Conservation (phyloP, 2,888 invertebrate genomes). For the Plagodis pulveraria region DNA sequence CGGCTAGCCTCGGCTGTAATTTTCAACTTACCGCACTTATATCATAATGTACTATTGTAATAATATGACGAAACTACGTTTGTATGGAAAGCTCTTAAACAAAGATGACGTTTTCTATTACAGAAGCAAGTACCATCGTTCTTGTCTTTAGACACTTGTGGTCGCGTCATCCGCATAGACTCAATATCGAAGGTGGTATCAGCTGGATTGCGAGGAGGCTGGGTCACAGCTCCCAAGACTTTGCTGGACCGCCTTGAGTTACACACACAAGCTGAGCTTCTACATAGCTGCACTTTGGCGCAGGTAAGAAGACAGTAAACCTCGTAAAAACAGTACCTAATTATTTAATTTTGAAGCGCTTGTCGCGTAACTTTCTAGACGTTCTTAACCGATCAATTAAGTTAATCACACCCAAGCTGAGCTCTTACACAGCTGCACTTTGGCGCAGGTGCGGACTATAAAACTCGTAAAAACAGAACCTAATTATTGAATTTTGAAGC, state of each 20-base stretch:
- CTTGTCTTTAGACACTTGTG: constrained; percentile 89
- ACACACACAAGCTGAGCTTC: constrained; percentile 89
- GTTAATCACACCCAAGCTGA: too few species aligned
- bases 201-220: constrained; percentile 88
- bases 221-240: constrained; percentile 89
- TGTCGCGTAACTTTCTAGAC: constrained; percentile 86
- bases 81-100: too few species aligned
- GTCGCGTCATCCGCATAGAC: constrained; percentile 90
- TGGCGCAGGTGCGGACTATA: too few species aligned
- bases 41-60: too few species aligned
- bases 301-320: constrained; percentile 53
- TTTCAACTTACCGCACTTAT: too few species aligned
- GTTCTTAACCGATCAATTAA: constrained; percentile 92
- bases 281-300: constrained; percentile 64
- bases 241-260: constrained; percentile 87
- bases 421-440: too few species aligned
- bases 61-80: too few species aligned
- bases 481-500: too few species aligned
- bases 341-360: too few species aligned
- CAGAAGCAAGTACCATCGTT: constrained; percentile 87
- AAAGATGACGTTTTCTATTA: constrained; percentile 1
- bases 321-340: neutral
- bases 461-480: too few species aligned
- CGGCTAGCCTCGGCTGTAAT: too few species aligned
- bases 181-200: constrained; percentile 89